phyloP scores from a whole-genome alignment of 2,797 vertebrate species.

The Fratercula arctica region DNA sequence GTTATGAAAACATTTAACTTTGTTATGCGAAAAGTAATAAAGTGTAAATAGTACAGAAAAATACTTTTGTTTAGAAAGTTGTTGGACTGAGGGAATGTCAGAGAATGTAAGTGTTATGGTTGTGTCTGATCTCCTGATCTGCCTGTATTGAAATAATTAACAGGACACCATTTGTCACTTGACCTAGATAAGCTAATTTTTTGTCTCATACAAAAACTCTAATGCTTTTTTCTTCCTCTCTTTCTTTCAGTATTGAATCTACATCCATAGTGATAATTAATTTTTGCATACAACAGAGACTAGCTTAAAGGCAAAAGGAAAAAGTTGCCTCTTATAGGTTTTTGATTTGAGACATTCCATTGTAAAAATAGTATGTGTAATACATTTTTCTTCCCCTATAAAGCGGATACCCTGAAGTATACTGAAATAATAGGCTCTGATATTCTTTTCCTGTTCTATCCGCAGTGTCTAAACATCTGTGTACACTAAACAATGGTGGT shows the following conservation, averaged over 20 bases:
- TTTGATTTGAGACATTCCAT: neutral
- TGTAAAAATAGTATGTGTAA: neutral
- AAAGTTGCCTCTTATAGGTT: neutral
- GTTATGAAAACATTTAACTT: neutral
- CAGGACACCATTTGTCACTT: neutral
- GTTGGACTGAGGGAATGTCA: neutral
- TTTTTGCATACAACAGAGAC: neutral
- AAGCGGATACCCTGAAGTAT: neutral
- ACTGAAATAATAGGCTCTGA: neutral
- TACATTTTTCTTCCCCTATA: neutral
- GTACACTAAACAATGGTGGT: constrained; percentile 89
- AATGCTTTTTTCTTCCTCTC: neutral
- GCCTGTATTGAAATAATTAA: neutral
- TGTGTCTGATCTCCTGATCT: neutral
- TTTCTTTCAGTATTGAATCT: constrained; percentile 1
- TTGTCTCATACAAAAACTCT: neutral
- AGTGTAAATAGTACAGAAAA: neutral
- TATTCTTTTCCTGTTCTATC: constrained; percentile 4
- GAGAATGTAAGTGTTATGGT: neutral
- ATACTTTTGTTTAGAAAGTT: neutral
- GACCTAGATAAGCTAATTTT: neutral
- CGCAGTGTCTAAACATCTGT: constrained; percentile 89
- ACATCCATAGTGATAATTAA: neutral
- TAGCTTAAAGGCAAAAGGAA: neutral
- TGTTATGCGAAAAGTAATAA: neutral